Percentiles rank a stretch among this genome's conserved stretches.
phyloP scores from a whole-genome alignment of 2,113 vertebrate species.

The Oreochromis tanganicae region DNA sequence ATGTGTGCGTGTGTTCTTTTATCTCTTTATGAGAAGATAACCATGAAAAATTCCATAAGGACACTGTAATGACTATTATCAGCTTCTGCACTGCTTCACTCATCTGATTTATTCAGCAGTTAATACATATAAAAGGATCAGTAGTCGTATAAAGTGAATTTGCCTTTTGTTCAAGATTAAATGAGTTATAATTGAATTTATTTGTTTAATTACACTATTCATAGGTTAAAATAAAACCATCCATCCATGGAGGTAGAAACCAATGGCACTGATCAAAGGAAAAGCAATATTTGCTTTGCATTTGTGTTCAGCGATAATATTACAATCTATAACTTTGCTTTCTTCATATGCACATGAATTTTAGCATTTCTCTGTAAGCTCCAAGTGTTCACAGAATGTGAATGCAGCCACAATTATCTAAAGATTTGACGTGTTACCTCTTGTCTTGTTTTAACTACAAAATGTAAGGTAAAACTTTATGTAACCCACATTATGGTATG shows the following conservation, averaged over 20 bases:
- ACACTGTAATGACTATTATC: not conserved
- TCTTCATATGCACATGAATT: not conserved
- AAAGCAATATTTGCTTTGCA: not conserved
- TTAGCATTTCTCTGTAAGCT: not conserved
- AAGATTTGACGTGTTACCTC: not conserved
- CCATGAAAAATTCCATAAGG: not conserved
- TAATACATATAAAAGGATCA: not conserved
- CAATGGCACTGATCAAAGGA: not conserved
- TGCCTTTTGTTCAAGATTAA: not conserved
- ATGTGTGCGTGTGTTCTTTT: not conserved
- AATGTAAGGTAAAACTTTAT: not conserved
- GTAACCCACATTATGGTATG: not conserved
- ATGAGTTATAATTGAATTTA: not conserved
- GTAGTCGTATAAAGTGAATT: not conserved
- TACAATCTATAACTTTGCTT: not conserved
- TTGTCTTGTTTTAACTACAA: not conserved
- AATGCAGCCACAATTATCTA: not conserved
- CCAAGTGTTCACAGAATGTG: not conserved
- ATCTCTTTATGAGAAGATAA: slow-evolving; percentile 6
- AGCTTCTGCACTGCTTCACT: not conserved
- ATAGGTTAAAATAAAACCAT: not conserved
- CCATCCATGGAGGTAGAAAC: not conserved
- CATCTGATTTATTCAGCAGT: not conserved
- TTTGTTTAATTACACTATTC: slow-evolving; percentile 11
- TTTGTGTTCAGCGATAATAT: not conserved